Evolutionary conservation across 2,888 invertebrate genomes (phyloP).

Genomic region (Harpalus rubripes): DNA sequence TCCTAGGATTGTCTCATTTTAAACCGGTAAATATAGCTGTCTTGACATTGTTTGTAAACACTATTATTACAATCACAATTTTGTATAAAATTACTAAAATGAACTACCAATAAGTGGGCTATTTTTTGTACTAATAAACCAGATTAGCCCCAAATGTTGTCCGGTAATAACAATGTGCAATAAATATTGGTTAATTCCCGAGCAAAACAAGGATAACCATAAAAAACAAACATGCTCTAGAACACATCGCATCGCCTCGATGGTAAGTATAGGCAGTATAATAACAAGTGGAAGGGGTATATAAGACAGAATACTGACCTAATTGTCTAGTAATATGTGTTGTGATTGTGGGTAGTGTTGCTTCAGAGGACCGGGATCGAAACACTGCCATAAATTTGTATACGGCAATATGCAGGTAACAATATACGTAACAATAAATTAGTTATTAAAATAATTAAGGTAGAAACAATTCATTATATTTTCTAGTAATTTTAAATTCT

Average conservation of each 20-base stretch:
- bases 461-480: neutral
- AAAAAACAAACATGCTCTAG: constrained; percentile 56
- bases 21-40: neutral
- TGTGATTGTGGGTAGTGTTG: constrained; percentile 67
- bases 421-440: neutral
- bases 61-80: neutral
- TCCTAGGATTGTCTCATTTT: neutral
- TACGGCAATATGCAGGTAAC: constrained; percentile 25
- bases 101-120: neutral
- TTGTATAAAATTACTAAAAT: neutral
- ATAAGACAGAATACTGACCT: constrained; percentile 76
- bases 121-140: neutral
- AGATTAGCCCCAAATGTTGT: constrained; percentile 1
- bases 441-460: neutral
- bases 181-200: constrained; percentile 19
- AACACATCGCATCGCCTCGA: constrained; percentile 44
- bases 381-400: neutral
- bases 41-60: neutral
- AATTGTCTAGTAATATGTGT: constrained; percentile 75
- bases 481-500: too few relatives aligned
- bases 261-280: constrained; percentile 38
- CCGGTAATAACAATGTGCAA: constrained; percentile 27
- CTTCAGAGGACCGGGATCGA: constrained; percentile 38
- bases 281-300: constrained; percentile 71
- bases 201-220: constrained; percentile 52